phyloP scores from a whole-genome alignment of 2,888 invertebrate genomes.

The Deilephila porcellus region DNA sequence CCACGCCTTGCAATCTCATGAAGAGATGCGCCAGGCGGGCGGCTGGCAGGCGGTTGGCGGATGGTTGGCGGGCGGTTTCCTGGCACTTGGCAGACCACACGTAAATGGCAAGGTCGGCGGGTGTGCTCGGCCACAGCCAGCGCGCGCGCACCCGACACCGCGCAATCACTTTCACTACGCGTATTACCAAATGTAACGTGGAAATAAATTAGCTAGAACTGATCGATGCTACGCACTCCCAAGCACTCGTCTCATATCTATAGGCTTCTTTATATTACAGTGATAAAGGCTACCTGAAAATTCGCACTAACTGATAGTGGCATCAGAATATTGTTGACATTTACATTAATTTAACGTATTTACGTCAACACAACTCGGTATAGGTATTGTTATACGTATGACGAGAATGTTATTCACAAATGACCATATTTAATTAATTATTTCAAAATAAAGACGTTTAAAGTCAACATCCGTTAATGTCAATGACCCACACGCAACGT shows the following conservation, averaged over 20 bases:
- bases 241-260: no score
- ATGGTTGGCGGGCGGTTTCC: background rate
- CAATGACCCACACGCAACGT: constrained; percentile 10
- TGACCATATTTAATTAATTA: constrained; percentile 16
- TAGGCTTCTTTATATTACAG: no score
- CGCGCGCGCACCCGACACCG: constrained; percentile 75
- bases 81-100: constrained; percentile 37
- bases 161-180: constrained; percentile 81
- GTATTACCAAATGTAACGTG: constrained; percentile 70
- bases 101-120: constrained; percentile 81
- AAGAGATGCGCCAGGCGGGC: constrained; percentile 38
- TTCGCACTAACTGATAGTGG: no score
- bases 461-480: constrained; percentile 12
- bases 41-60: constrained; percentile 39
- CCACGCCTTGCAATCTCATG: background rate
- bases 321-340: no score
- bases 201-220: constrained; percentile 39
- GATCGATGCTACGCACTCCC: background rate
- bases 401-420: constrained; percentile 9
- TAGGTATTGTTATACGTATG: background rate
- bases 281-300: no score
- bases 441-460: constrained; percentile 20
- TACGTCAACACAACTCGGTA: background rate
- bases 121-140: constrained; percentile 49
- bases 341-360: background rate